phyloP scores from a whole-genome alignment of 2,113 vertebrate species.

The Phalacrocorax carbo region DNA sequence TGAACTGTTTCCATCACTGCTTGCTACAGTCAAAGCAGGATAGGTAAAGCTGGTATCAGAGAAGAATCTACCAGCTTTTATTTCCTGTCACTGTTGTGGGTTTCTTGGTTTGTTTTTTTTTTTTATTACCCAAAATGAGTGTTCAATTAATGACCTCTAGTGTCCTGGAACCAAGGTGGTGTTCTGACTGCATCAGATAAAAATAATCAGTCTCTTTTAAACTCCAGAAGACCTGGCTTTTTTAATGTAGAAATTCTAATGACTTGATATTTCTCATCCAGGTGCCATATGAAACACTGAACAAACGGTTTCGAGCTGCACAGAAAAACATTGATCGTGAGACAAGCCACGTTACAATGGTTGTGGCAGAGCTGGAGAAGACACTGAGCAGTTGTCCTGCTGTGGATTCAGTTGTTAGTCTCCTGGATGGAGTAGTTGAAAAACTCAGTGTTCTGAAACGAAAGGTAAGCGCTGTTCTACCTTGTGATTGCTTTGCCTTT shows the following conservation, averaged over 20 bases:
- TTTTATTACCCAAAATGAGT: not conserved
- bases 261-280: not conserved
- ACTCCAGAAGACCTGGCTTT: not conserved
- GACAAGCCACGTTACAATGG: conserved; percentile 97
- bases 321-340: conserved; percentile 98
- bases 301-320: conserved; percentile 95
- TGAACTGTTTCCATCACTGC: not conserved
- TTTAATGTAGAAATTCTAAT: not conserved
- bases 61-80: not conserved
- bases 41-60: not conserved
- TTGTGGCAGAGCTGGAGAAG: conserved; percentile 96
- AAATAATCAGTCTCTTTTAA: not conserved
- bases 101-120: not conserved
- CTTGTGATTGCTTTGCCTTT: not conserved
- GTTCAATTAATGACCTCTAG: not conserved
- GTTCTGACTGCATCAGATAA: not conserved
- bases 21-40: not conserved
- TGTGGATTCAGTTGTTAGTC: conserved; percentile 94
- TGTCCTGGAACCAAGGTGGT: not conserved
- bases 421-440: conserved; percentile 95
- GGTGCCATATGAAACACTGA: conserved; percentile 98
- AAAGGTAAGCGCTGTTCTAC: conserved; percentile 77
- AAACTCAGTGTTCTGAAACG: conserved; percentile 96
- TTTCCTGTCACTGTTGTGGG: not conserved
- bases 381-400: conserved; percentile 93